These are phyloP conservation scores for Dicerorhinus sumatrensis DNA, from an alignment of 2,113 vertebrate species.

Conservation along the genomic window DNA sequence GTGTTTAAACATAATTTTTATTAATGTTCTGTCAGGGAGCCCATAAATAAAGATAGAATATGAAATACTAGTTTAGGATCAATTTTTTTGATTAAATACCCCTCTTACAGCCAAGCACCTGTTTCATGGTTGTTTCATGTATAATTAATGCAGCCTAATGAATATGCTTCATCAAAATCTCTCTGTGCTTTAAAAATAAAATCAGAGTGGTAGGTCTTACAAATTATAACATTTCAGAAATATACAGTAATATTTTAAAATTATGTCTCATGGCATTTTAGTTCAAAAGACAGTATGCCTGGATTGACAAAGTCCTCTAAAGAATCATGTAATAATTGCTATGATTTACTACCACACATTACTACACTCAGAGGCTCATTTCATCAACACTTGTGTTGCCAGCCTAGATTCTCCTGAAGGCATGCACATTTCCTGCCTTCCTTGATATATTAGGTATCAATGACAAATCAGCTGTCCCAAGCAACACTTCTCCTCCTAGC, in stretches of 20 bases:
- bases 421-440: constrained; percentile 76
- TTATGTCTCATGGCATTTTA: neutral
- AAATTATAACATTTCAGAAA: constrained; percentile 27
- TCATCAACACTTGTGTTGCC: constrained; percentile 71
- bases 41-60: constrained; percentile 67
- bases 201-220: neutral
- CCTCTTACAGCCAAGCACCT: constrained; percentile 66
- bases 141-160: constrained; percentile 73
- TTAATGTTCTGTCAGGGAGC: constrained; percentile 42
- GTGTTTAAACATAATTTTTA: constrained; percentile 50
- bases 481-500: constrained; percentile 80
- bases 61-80: constrained; percentile 59
- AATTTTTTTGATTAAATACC: constrained; percentile 70
- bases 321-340: constrained; percentile 64
- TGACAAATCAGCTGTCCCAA: constrained; percentile 86
- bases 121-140: constrained; percentile 62
- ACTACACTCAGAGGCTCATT: constrained; percentile 47
- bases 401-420: constrained; percentile 66
- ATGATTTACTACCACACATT: constrained; percentile 50
- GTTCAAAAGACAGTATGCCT: neutral
- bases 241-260: neutral
- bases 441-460: constrained; percentile 83
- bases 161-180: constrained; percentile 77
- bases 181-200: constrained; percentile 61
- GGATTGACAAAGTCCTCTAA: constrained; percentile 19